A percentile compares a stretch with the other conserved stretches of the same genome.
Evolutionary conservation across 2,113 vertebrate species (phyloP).

Genomic region (Myotis lucifugus): DNA sequence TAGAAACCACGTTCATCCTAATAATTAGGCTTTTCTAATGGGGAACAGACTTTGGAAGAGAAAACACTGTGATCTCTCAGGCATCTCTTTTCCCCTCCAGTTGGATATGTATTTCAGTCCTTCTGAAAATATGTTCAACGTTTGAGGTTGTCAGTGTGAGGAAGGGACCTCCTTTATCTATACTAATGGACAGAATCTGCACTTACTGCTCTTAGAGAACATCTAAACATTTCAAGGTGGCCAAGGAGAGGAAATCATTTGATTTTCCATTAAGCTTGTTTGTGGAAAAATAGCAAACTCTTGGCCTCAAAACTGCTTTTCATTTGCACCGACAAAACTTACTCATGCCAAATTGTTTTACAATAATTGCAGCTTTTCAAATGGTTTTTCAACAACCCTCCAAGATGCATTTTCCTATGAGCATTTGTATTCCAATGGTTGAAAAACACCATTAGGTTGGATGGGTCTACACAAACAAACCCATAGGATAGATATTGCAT

Average conservation of each 20-base stretch:
- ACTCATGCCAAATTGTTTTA: constrained; percentile 53
- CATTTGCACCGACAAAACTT: constrained; percentile 62
- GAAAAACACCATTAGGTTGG: constrained; percentile 77
- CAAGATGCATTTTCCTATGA: constrained; percentile 75
- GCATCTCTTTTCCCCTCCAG: neutral
- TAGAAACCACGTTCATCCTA: constrained; percentile 5
- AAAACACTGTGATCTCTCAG: neutral
- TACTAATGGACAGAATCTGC: constrained; percentile 33
- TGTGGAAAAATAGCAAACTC: constrained; percentile 66
- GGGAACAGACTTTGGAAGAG: constrained; percentile 9
- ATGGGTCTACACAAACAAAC: constrained; percentile 68
- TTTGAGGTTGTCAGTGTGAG: neutral
- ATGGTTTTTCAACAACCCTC: constrained; percentile 66
- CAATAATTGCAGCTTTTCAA: constrained; percentile 69
- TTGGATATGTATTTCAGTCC: neutral
- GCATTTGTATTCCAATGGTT: constrained; percentile 75
- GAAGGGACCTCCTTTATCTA: neutral
- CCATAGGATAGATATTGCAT: neutral
- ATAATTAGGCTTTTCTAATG: constrained; percentile 22
- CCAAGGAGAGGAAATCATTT: constrained; percentile 64
- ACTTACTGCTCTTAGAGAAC: neutral
- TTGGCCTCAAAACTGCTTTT: constrained; percentile 70
- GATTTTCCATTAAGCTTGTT: constrained; percentile 74
- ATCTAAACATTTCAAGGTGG: constrained; percentile 58
- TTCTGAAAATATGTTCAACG: constrained; percentile 31